phyloP scores from a whole-genome alignment of 37 sponge, comb jelly and placozoan species.

The Crambe crambe region DNA sequence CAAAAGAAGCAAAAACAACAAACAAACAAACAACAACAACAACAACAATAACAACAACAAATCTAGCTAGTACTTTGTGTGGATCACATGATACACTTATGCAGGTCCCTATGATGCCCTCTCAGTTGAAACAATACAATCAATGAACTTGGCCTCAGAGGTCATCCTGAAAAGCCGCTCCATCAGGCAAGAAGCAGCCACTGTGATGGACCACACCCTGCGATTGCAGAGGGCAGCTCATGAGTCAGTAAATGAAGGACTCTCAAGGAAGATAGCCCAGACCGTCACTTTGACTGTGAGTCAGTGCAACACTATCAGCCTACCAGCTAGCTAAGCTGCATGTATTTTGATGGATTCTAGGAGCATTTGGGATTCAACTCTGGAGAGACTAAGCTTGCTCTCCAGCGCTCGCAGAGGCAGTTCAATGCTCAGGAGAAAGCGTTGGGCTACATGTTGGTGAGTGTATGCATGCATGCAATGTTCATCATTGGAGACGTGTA shows the following conservation, averaged over 20 bases:
- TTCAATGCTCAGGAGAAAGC: slow-evolving; percentile 58
- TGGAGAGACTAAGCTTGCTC: slow-evolving; percentile 63
- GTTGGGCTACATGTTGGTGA: slow-evolving; percentile 72
- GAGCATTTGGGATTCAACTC: slow-evolving; percentile 73
- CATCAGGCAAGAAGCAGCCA: slow-evolving; percentile 32
- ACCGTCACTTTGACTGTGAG: slow-evolving; percentile 77
- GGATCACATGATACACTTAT: too few species aligned
- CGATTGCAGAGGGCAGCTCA: slow-evolving; percentile 53
- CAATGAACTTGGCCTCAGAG: slow-evolving; percentile 29
- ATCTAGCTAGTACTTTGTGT: too few species aligned
- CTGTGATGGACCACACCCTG: slow-evolving; percentile 32
- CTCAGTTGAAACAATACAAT: slow-evolving; percentile 37
- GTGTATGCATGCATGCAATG: too few species aligned
- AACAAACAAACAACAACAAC: too few species aligned
- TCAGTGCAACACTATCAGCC: background rate
- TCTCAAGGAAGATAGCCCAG: slow-evolving; percentile 68
- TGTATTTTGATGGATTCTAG: slow-evolving; percentile 19
- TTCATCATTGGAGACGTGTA: too few species aligned
- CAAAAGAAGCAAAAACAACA: too few species aligned
- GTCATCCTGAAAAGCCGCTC: slow-evolving; percentile 14
- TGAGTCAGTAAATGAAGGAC: slow-evolving; percentile 62
- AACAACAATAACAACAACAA: too few species aligned
- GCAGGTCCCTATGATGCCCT: slow-evolving; percentile 34
- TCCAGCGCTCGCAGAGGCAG: slow-evolving; percentile 43
- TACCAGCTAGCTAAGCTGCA: background rate